Evolutionary conservation across 2,888 invertebrate genomes (phyloP).

Genomic region (Thera britannica): DNA sequence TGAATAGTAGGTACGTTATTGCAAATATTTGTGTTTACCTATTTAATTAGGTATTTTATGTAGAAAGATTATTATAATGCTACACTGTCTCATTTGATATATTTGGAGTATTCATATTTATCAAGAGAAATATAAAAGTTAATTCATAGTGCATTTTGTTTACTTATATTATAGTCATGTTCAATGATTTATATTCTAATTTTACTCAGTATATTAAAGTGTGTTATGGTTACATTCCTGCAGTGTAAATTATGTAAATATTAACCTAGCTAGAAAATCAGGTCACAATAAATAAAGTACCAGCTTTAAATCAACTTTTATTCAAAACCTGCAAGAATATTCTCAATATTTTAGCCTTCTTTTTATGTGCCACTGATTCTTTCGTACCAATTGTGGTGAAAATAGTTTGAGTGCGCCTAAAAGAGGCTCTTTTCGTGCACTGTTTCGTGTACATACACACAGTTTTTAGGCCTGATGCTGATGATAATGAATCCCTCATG

Average conservation of each 20-base stretch:
- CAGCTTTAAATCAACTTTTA: constrained; percentile 31
- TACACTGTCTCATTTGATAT: background rate
- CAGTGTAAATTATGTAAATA: constrained; percentile 77
- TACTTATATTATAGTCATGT: constrained; percentile 5
- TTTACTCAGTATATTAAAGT: constrained; percentile 26
- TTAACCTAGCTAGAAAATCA: constrained; percentile 69
- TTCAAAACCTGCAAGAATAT: background rate
- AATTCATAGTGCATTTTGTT: constrained; percentile 5
- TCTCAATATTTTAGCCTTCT: too few species aligned
- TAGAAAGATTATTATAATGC: background rate
- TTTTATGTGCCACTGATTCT: too few species aligned
- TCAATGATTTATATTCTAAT: constrained; percentile 24
- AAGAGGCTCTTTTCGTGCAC: too few species aligned
- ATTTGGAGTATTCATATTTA: constrained; percentile 10
- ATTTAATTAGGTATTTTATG: background rate
- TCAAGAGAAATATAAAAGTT: background rate
- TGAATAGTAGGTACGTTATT: constrained; percentile 20
- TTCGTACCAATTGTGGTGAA: too few species aligned
- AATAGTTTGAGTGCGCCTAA: too few species aligned
- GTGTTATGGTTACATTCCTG: constrained; percentile 69
- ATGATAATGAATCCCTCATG: too few species aligned
- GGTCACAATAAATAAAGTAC: constrained; percentile 79
- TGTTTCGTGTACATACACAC: too few species aligned
- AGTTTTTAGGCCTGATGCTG: too few species aligned
- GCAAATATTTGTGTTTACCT: background rate